Base-by-base conservation (phyloP, 64 coral and sea anemone genomes). In the Trachythela sp. region DNA sequence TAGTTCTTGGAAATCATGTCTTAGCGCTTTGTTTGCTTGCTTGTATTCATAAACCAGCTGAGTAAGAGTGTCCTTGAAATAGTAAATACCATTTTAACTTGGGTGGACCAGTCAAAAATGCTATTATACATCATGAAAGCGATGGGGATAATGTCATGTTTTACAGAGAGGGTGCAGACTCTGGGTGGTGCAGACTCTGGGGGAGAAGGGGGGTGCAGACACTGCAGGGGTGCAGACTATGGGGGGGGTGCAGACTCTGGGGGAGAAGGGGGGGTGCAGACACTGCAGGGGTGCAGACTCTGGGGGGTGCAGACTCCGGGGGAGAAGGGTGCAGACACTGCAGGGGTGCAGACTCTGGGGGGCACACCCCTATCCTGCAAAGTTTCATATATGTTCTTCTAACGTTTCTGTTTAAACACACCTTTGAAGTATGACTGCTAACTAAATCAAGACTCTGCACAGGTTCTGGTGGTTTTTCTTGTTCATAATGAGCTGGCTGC, bases 11-110 rank as follows among this genome's bases (percentile, higher is more conserved):
- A 97, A 86, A 52, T 97, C 95, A 72, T 94, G 92, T 31, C 86
- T 92, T 15, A 97, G 51, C 14, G 93, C 95, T 72, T 97, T 94
- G 70, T 97, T 97, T 42, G 94, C 95, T 48, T 90, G 93, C 22
- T 89, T 56, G 26, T 90, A 87, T 49, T 97, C 95, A 94, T 85
- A 92, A 11, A 97, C 56, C 27, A 97, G 41, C 52, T 97, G 95
- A 33, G 95, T 92, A 20, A 97, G 52, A 7, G 95, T 97, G 56
- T 64, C 56, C 56, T 52, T 64, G 56, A 64, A 64, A 64, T n/a
- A 5, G 22, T 18, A 64, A 26, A 64, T 7, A 64, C 15, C 4
- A 64, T 64, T n/a, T n/a, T n/a, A n/a, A n/a, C n/a, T n/a, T n/a
- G n/a, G n/a, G n/a, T n/a, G n/a, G n/a, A n/a, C n/a, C n/a, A n/a